Percentiles rank a stretch among this genome's conserved stretches.
Evolutionary conservation across 2,888 invertebrate genomes (phyloP).

Genomic region (Lochmaea crataegi): DNA sequence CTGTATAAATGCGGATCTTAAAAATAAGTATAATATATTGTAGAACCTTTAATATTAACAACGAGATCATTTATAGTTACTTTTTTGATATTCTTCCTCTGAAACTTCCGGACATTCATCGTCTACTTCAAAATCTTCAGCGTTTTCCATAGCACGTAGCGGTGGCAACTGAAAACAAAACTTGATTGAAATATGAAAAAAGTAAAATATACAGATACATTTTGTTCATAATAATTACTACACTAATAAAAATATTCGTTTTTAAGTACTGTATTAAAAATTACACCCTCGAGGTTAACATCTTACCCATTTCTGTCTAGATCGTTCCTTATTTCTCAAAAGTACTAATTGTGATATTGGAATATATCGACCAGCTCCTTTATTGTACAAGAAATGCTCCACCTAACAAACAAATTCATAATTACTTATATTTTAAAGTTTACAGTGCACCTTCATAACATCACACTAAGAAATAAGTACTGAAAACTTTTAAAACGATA

Average conservation of each 20-base stretch:
- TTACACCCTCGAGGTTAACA: not conserved
- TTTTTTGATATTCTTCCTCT: slow-evolving; percentile 65
- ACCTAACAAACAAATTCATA: slow-evolving; percentile 65
- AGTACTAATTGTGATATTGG: slow-evolving; percentile 91
- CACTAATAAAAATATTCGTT: no score
- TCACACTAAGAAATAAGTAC: no score
- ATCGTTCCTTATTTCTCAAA: slow-evolving; percentile 86
- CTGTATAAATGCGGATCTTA: slow-evolving; percentile 78
- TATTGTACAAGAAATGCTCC: slow-evolving; percentile 92
- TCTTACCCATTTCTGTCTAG: slow-evolving; percentile 80
- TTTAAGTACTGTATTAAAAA: no score
- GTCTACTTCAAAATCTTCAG: slow-evolving; percentile 86
- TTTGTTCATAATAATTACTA: not conserved
- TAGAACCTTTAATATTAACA: not conserved
- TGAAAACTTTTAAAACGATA: no score
- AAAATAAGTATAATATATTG: slow-evolving; percentile 35
- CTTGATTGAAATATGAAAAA: not conserved
- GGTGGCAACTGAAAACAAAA: slow-evolving; percentile 72
- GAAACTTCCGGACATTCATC: slow-evolving; percentile 77
- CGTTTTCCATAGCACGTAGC: slow-evolving; percentile 83
- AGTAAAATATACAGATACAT: no score
- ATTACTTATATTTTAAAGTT: not conserved
- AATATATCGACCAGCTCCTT: slow-evolving; percentile 90
- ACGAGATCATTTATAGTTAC: slow-evolving; percentile 50
- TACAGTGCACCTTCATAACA: no score